These are phyloP conservation scores for Penaeus japonicus DNA, from an alignment of 1,140 invertebrate genomes.

Conservation along the genomic window DNA sequence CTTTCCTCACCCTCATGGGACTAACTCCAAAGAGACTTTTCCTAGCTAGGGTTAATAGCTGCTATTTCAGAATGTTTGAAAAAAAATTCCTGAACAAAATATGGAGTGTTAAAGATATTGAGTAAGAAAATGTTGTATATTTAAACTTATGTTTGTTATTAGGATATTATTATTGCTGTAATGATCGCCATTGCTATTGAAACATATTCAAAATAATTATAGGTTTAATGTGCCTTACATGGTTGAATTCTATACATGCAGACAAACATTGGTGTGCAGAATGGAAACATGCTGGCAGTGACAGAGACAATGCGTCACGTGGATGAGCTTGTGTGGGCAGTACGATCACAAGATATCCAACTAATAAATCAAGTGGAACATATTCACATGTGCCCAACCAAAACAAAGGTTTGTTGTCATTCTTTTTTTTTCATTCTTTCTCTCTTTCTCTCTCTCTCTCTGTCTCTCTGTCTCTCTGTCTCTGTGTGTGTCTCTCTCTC, in stretches of 20 bases:
- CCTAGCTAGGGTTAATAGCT: no score
- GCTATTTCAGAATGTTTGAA: no score
- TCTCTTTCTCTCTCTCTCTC: no score
- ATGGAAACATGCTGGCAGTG: conserved; percentile 28
- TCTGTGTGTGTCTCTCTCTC: no score
- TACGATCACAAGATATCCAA: neutral
- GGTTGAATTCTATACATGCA: neutral
- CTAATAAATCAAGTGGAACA: neutral
- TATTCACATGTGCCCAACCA: conserved; percentile 14
- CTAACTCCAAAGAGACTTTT: no score
- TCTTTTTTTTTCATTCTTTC: no score
- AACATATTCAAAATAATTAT: neutral
- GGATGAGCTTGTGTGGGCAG: conserved; percentile 33
- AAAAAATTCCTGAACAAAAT: no score
- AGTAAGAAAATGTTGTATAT: no score
- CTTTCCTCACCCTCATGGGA: no score
- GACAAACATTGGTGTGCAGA: neutral
- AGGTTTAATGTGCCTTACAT: neutral
- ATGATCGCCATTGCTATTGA: neutral
- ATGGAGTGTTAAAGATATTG: no score
- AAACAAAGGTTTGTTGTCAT: conserved; percentile 19
- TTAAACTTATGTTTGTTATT: neutral
- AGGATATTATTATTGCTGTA: neutral
- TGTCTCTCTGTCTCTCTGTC: no score
- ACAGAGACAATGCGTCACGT: conserved; percentile 9